Percentiles rank a stretch among this genome's conserved stretches.
These are phyloP conservation scores for Xenopus laevis DNA, from an alignment of 2,113 vertebrate genomes.

Conservation along the genomic window DNA sequence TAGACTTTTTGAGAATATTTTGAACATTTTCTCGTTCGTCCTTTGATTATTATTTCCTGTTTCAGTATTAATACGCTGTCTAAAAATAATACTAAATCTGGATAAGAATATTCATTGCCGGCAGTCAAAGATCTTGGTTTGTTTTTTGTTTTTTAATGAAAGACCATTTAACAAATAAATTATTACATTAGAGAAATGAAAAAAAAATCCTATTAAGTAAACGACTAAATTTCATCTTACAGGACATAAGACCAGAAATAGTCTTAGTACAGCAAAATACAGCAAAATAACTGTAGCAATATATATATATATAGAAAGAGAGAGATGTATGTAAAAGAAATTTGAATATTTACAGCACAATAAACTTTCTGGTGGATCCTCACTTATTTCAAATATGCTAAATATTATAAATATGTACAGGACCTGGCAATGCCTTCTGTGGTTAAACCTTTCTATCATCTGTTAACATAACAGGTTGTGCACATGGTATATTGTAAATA, in stretches of 20 bases:
- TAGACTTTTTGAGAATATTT: no score
- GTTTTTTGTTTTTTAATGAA: slow-evolving; percentile 88
- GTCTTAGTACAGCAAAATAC: slow-evolving; percentile 85
- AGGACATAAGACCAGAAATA: slow-evolving; percentile 77
- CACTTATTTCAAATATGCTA: slow-evolving; percentile 60
- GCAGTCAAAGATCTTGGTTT: slow-evolving; percentile 81
- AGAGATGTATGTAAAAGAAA: slow-evolving; percentile 81
- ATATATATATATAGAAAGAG: slow-evolving; percentile 63
- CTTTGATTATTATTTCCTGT: no score
- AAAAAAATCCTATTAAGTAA: slow-evolving; percentile 71
- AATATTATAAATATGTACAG: slow-evolving; percentile 86
- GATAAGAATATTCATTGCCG: slow-evolving; percentile 32
- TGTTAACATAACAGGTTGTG: slow-evolving; percentile 66
- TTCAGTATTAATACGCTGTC: no score
- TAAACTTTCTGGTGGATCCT: slow-evolving; percentile 60
- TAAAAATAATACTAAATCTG: no score
- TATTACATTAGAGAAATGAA: slow-evolving; percentile 88
- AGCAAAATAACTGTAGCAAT: slow-evolving; percentile 90
- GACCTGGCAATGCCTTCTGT: slow-evolving; percentile 60
- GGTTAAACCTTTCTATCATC: slow-evolving; percentile 73
- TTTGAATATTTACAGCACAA: slow-evolving; percentile 93
- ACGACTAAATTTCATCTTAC: slow-evolving; percentile 77
- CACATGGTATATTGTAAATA: no score
- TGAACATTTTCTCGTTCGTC: no score
- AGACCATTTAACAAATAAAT: slow-evolving; percentile 93